Conservation (phyloP, 1,140 invertebrate species). For the Pogonus chalceus region DNA sequence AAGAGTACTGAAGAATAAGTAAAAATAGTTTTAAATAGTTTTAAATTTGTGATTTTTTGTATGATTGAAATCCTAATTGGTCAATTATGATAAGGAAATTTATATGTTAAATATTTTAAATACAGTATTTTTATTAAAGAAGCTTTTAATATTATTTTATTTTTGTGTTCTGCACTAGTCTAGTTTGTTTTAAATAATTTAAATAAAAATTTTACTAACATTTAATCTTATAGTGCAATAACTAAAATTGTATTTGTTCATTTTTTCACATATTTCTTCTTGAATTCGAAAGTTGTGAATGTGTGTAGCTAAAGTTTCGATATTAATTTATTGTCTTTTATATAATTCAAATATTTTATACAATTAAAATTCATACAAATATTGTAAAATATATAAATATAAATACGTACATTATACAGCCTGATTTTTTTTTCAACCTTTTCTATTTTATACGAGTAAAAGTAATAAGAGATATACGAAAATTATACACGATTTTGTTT, state of each 20-base stretch:
- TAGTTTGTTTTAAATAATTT: not conserved
- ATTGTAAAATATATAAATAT: not conserved
- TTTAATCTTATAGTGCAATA: not conserved
- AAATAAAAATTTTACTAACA: not conserved
- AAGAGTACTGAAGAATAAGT: slow-evolving; percentile 60
- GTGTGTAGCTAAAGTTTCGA: not conserved
- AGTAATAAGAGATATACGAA: no score
- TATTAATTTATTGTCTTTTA: no score
- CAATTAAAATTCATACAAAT: not conserved
- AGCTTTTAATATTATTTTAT: not conserved
- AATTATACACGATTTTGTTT: no score
- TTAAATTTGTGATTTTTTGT: not conserved
- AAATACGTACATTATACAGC: no score
- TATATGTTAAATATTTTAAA: not conserved
- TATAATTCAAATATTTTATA: not conserved
- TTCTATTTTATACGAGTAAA: no score
- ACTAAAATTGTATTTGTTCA: not conserved
- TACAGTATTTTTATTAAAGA: no score
- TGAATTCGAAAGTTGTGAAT: not conserved
- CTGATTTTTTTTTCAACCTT: no score
- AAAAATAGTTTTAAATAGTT: slow-evolving; percentile 22
- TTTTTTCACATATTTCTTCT: not conserved
- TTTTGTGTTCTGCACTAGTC: not conserved
- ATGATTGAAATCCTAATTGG: not conserved
- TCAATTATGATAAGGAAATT: not conserved